Conservation (phyloP, 2,113 vertebrate species). For the Salvator merianae region DNA sequence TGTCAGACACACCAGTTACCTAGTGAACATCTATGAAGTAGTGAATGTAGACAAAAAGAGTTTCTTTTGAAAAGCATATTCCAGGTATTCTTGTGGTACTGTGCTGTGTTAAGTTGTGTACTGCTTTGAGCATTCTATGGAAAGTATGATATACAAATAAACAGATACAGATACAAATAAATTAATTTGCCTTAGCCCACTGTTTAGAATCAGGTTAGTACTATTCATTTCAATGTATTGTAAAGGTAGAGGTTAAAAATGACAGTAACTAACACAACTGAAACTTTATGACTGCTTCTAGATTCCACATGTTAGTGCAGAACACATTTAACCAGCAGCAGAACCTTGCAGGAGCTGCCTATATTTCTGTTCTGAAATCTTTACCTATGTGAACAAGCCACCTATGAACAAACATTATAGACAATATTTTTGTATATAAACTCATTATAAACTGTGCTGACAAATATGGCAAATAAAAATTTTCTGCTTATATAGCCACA, state of each 20-base stretch:
- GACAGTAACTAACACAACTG: not conserved
- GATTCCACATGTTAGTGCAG: too few relatives aligned
- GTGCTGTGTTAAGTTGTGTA: not conserved
- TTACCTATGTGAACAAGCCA: not conserved
- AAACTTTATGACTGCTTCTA: too few relatives aligned
- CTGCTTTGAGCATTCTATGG: too few relatives aligned
- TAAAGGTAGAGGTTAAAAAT: not conserved
- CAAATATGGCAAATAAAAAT: not conserved
- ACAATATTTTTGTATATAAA: not conserved
- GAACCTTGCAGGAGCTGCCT: too few relatives aligned
- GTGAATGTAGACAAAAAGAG: not conserved
- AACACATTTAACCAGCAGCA: too few relatives aligned
- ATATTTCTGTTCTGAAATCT: too few relatives aligned
- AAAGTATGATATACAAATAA: too few relatives aligned
- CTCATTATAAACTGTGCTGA: not conserved
- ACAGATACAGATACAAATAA: too few relatives aligned
- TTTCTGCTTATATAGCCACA: not conserved
- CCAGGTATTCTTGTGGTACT: not conserved
- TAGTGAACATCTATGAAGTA: not conserved
- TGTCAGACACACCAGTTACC: too few relatives aligned
- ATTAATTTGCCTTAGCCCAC: too few relatives aligned
- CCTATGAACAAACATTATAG: not conserved
- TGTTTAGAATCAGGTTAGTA: not conserved
- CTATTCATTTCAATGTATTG: not conserved
- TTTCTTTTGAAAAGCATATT: not conserved